phyloP scores from a whole-genome alignment of 2,797 vertebrate genomes.

The Amblyraja radiata region DNA sequence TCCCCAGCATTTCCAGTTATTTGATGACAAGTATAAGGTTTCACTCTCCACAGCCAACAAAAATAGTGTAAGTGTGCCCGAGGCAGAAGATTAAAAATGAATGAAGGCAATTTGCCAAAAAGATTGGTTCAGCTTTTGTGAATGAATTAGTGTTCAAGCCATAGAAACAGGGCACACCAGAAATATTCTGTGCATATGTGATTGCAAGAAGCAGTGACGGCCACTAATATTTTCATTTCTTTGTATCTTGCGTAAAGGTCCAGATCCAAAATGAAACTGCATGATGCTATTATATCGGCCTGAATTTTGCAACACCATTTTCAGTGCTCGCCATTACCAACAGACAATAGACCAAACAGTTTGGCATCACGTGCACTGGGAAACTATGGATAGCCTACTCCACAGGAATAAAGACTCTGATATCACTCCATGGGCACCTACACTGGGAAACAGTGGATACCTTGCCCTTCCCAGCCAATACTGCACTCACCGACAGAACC shows the following conservation, averaged over 20 bases:
- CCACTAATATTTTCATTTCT: neutral
- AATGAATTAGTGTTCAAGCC: neutral
- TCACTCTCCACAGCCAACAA: neutral
- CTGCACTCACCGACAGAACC: neutral
- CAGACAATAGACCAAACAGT: no score
- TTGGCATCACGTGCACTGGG: no score
- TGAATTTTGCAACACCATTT: neutral
- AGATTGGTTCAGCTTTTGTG: neutral
- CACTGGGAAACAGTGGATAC: no score
- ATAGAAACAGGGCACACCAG: neutral
- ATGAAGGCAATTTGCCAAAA: neutral
- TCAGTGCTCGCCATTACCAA: no score
- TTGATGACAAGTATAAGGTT: neutral
- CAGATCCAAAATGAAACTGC: neutral
- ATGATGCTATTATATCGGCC: no score
- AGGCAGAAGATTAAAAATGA: neutral
- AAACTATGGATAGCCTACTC: no score
- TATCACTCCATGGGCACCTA: no score
- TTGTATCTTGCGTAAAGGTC: neutral
- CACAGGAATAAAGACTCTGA: no score
- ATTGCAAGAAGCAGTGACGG: neutral
- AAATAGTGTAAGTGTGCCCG: neutral
- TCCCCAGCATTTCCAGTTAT: no score
- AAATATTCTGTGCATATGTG: neutral
- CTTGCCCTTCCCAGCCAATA: neutral